phyloP scores from a whole-genome alignment of 2,888 invertebrate genomes.

The Lamellibrachia satsuma region DNA sequence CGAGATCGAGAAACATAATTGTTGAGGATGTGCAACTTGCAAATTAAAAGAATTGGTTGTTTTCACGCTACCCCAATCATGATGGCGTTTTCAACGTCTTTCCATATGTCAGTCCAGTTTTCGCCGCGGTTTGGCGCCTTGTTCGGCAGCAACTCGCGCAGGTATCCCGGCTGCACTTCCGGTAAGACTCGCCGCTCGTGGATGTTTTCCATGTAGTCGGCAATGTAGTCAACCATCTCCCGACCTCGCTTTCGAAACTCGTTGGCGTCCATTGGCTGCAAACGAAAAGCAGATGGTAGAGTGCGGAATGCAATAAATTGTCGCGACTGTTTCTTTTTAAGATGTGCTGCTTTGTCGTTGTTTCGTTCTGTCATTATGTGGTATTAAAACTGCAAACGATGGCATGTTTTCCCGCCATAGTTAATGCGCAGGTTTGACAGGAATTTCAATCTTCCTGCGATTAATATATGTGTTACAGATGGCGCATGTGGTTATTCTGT shows the following conservation, averaged over 20 bases:
- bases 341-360: not conserved
- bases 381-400: not conserved
- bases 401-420: not conserved
- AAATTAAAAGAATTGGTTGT: not conserved
- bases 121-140: conserved; percentile 59
- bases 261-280: conserved; percentile 51
- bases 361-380: not conserved
- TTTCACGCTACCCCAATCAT: conserved; percentile 61
- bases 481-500: not conserved
- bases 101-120: conserved; percentile 58
- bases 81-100: conserved; percentile 60
- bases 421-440: not conserved
- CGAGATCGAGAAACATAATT: no score
- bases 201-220: conserved; percentile 61
- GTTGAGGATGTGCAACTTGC: no score
- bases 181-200: conserved; percentile 53
- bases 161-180: conserved; percentile 61
- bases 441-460: not conserved
- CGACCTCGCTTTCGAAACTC: conserved; percentile 62
- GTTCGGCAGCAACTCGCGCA: conserved; percentile 55
- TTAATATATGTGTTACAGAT: conserved; percentile 10
- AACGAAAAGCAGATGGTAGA: not conserved
- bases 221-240: conserved; percentile 64
- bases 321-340: not conserved
- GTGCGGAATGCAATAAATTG: no score